A percentile compares a stretch with the other conserved stretches of the same genome.
Evolutionary conservation across 2,888 invertebrate species (phyloP).

Genomic region (Netelia inedita): DNA sequence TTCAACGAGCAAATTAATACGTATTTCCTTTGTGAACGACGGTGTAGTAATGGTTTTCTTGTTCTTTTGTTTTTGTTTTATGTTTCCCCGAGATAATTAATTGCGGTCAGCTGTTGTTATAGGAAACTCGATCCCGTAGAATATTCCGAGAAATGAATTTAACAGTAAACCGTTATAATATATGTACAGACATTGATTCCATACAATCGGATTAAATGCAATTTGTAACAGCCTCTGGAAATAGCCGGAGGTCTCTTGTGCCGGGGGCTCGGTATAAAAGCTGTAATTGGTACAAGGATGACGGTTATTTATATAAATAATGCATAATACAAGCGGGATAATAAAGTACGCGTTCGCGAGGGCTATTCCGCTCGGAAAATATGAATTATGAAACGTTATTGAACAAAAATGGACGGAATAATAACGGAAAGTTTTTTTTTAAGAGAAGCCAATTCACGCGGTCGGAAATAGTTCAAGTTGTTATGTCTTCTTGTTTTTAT

Average conservation of each 20-base stretch:
- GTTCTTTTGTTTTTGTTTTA: too few species aligned
- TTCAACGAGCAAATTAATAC: neutral
- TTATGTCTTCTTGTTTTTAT: too few species aligned
- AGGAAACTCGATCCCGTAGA: neutral
- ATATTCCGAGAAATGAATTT: neutral
- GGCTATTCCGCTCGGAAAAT: neutral
- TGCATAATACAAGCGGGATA: conserved; percentile 35
- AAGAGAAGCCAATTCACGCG: too few species aligned
- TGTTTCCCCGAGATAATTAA: neutral
- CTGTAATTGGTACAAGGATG: conserved; percentile 65
- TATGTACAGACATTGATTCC: neutral
- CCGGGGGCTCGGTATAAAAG: conserved; percentile 8
- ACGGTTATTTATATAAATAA: conserved; percentile 56
- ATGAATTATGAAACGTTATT: conserved; percentile 14
- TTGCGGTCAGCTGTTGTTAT: neutral
- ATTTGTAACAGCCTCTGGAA: conserved; percentile 3
- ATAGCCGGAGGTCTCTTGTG: conserved; percentile 34
- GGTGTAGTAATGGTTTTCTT: neutral
- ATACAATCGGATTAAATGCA: conserved; percentile 1
- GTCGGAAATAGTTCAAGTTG: too few species aligned
- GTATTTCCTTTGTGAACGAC: neutral
- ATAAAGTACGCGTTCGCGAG: neutral
- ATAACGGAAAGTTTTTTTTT: too few species aligned
- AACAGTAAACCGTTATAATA: neutral
- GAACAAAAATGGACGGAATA: neutral